A percentile compares a stretch with the other conserved stretches of the same genome.
These are phyloP conservation scores for Eubucco bourcierii DNA, from an alignment of 2,113 vertebrate species.

Conservation along the genomic window DNA sequence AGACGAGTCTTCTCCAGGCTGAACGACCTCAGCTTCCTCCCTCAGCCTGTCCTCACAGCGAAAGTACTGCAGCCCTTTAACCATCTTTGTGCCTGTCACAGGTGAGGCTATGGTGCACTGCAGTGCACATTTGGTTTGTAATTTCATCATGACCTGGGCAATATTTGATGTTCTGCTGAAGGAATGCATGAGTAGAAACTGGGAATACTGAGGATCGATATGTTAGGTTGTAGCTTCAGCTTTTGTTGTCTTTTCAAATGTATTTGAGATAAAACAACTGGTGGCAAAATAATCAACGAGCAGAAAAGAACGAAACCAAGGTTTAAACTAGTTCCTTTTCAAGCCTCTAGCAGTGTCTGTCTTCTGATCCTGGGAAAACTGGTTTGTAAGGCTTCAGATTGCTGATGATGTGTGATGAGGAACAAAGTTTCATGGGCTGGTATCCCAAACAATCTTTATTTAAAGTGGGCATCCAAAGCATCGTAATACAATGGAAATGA, in stretches of 20 bases:
- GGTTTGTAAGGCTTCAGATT: neutral
- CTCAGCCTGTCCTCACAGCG: no score
- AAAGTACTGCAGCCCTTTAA: no score
- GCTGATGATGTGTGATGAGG: neutral
- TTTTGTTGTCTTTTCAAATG: neutral
- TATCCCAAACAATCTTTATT: neutral
- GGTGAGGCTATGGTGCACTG: neutral
- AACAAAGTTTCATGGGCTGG: neutral
- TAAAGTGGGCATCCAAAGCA: neutral
- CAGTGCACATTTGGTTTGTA: neutral
- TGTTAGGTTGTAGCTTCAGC: neutral
- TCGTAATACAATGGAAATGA: neutral
- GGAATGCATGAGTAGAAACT: neutral
- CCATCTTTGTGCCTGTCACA: neutral
- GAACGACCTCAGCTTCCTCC: no score
- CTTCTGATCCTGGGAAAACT: neutral
- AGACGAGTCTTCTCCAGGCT: no score
- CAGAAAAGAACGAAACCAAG: neutral
- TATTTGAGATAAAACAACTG: neutral
- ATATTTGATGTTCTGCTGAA: neutral
- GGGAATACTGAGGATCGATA: neutral
- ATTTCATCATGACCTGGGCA: neutral
- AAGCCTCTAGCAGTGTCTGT: neutral
- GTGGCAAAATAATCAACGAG: neutral
- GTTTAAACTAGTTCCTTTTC: neutral